Conservation (phyloP, 2,888 invertebrate genomes). For the Megaustenia siamemsis region DNA sequence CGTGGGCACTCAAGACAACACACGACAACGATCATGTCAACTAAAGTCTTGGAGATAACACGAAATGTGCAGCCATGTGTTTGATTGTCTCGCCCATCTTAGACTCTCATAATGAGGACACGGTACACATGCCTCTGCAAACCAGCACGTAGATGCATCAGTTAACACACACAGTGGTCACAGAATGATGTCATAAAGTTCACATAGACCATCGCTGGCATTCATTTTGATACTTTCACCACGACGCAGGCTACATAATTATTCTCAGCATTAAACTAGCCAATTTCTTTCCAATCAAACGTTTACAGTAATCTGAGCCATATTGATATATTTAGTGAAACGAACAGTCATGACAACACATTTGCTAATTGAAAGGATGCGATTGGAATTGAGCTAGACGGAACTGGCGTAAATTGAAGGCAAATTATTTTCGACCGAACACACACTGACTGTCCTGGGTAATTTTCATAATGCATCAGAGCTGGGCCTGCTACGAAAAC, state of each 20-base stretch:
- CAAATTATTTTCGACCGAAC: too few relatives aligned
- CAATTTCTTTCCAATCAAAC: not conserved
- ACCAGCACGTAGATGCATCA: not conserved
- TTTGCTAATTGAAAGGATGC: too few relatives aligned
- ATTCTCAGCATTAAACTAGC: not conserved
- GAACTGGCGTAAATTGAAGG: too few relatives aligned
- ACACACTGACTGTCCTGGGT: too few relatives aligned
- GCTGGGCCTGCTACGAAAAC: too few relatives aligned
- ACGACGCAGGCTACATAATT: not conserved
- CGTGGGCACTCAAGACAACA: not conserved
- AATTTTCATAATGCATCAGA: too few relatives aligned
- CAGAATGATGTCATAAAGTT: not conserved
- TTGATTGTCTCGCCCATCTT: not conserved
- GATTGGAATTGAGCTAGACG: too few relatives aligned
- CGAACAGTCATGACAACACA: too few relatives aligned
- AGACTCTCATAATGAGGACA: not conserved
- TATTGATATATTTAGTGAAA: too few relatives aligned
- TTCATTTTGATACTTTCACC: not conserved
- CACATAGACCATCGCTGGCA: not conserved
- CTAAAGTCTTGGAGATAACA: slow-evolving; percentile 8
- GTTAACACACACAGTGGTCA: not conserved
- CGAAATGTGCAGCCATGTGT: not conserved
- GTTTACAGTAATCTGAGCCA: not conserved
- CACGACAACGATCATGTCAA: not conserved
- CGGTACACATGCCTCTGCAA: not conserved